Base-by-base conservation (phyloP, 2,888 invertebrate species). In the Clitarchus hookeri region DNA sequence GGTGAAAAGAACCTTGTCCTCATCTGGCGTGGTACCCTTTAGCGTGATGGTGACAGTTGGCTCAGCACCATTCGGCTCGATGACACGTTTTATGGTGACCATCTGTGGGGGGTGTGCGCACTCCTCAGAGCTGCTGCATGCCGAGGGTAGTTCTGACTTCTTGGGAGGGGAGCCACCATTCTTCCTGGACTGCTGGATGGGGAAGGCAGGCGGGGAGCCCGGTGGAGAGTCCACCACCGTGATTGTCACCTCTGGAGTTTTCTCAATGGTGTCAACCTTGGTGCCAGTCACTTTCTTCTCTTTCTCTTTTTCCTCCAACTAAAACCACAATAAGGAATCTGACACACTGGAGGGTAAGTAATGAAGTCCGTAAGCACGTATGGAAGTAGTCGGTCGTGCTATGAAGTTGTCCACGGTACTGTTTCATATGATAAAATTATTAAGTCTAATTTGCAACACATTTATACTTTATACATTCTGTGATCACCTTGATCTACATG, bases 21-120 rank as follows among this genome's bases (percentile, higher is more conserved):
- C 94, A 87, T 95, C 95, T 0, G 95, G 95, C 0, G 95, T 95
- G 86, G 94, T 94, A 9, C 96, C 96, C 89, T 95, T 95, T 53
- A 96, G 92, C 0, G 96, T 96, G 84, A 96, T 96, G 0, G 96
- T 96, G 0, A 96, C 96, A 44, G 95, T 95, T 16, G 96, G 95
- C 88, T 95, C 95, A 0, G 94, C 93, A 88, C 92, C 93, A 89
- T 94, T 94, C 12, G 94, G 94, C 88, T 95, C 93, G 91, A 95
- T 94, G 2, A 95, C 94, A 84, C 95, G 92, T 87, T 95, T 94
- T 87, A 96, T 96, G 11, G 96, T 96, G 2, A 96, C 96, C 92
- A 95, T 95, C 87, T 91, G 90, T 86, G 90, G 90, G 85, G 84
- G 84, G n/a, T 84, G 84, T 13, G 80, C 82, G 1, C 27, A 83